phyloP scores from a whole-genome alignment of 92 coral and sea anemone species.

The Phenganax stokvisi region DNA sequence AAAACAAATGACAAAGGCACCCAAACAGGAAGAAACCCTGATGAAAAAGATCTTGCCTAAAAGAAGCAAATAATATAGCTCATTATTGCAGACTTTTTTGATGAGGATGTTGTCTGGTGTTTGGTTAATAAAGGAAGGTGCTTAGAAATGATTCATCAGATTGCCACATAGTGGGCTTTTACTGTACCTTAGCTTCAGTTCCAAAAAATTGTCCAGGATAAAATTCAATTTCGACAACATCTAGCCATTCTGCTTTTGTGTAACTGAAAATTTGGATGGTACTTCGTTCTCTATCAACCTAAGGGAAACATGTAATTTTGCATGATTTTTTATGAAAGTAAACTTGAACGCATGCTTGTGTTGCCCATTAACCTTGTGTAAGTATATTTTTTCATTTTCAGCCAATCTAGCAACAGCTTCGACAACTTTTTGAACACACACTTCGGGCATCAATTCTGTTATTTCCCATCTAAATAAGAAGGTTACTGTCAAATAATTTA shows the following conservation, averaged over 20 bases:
- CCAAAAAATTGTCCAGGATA: conserved; percentile 83
- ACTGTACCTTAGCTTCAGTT: conserved; percentile 41
- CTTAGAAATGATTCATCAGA: no score
- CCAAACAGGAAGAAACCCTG: conserved; percentile 84
- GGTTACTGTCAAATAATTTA: no score
- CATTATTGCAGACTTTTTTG: not conserved
- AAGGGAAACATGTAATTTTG: not conserved
- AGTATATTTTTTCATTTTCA: conserved; percentile 80
- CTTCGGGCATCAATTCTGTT: conserved; percentile 66
- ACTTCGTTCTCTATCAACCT: conserved; percentile 65
- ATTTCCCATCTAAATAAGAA: conserved; percentile 63
- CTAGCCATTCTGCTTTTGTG: conserved; percentile 84
- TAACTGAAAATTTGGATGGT: conserved; percentile 73
- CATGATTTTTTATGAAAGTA: not conserved
- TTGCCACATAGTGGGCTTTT: no score
- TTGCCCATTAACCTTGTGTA: conserved; percentile 52
- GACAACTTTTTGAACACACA: conserved; percentile 69
- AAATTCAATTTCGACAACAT: conserved; percentile 91
- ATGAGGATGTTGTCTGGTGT: not conserved
- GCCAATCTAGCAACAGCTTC: conserved; percentile 66
- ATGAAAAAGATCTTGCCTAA: conserved; percentile 91
- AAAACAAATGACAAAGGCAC: conserved; percentile 74
- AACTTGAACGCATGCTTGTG: not conserved
- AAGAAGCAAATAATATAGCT: not conserved
- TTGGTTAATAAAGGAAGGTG: not conserved